phyloP scores from a whole-genome alignment of 2,888 invertebrate species.

The Siphlonurus alternatus region DNA sequence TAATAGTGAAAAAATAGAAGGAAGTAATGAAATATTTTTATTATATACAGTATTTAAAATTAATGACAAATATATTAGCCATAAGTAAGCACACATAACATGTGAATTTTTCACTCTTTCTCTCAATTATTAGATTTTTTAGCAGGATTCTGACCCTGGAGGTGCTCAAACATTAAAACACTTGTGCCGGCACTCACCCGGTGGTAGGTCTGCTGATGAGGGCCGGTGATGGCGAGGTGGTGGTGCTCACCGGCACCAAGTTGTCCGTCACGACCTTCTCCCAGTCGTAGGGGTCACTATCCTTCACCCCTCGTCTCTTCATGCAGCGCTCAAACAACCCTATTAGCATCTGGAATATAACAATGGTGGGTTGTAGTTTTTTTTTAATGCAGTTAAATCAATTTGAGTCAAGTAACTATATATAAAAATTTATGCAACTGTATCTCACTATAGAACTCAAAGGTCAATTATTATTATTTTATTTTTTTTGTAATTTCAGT shows the following conservation, averaged over 20 bases:
- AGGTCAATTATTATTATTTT: not conserved
- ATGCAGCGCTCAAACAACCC: constrained; percentile 82
- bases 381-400: not conserved
- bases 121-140: too few relatives aligned
- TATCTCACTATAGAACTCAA: not conserved
- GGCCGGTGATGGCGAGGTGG: constrained; percentile 19
- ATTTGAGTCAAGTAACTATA: constrained; percentile 5
- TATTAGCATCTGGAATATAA: constrained; percentile 48
- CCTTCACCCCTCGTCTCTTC: constrained; percentile 78
- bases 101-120: too few relatives aligned
- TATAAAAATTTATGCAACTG: not conserved
- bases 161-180: too few relatives aligned
- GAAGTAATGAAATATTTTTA: too few relatives aligned
- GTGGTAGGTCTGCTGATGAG: constrained; percentile 18
- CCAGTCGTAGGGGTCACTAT: constrained; percentile 91
- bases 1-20: too few relatives aligned
- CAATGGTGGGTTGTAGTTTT: too few relatives aligned
- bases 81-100: too few relatives aligned
- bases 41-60: too few relatives aligned
- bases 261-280: constrained; percentile 38
- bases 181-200: too few relatives aligned
- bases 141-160: too few relatives aligned
- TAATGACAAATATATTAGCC: too few relatives aligned
- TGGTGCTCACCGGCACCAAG: constrained; percentile 17
- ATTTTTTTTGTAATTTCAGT: not conserved